Evolutionary conservation across 2,113 vertebrate species (phyloP), one percentile per base, ranked within the genome.

Genomic region (Hemiscyllium ocellatum): DNA sequence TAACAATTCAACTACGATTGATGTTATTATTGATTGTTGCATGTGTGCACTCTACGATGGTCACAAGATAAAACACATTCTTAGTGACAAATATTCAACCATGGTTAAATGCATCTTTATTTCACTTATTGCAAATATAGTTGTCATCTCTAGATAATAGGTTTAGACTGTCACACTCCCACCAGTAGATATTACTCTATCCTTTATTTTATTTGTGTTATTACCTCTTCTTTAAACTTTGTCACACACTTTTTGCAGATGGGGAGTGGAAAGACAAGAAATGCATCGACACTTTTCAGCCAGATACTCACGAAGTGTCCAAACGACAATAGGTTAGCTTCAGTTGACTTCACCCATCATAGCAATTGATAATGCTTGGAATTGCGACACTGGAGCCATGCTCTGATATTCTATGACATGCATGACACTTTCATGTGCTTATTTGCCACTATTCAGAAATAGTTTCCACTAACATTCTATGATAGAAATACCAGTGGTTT

Each of bases 31-130:
- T 47, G 42, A 47, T 47, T 47, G 42, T 47, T 47, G 42, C 42
- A 47, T 47, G 0, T 47, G 42, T 47, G 42, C 42, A 47, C 47
- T 29, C 20, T 0, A 10, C 80, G 6, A 83, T 83, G 80, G 80
- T 83, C 80, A 83, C 80, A 83, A 83, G n/a, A 83, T 83, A 20
- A 83, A 83, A 83, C 80, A 83, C 10, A 83, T 83, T 42, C 80
- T 83, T 83, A 1, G 37, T 42, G 1, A 83, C 37, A 90, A 61
- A 90, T 61, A 90, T 50, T 50, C 52, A 56, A 26, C 50, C 33
- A 90, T 3, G 26, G 12, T 56, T 89, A 89, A 89, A 89, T 61
- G 52, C 52, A 56, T 89, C 33, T 61, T 61, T 61, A 90, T 90
- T 90, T 90, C 29, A 90, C 47, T 17, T 61, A 24, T 33, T n/a